A percentile compares a stretch with the other conserved stretches of the same genome.
phyloP scores from a whole-genome alignment of 2,797 vertebrate genomes.

The Natrix natrix region DNA sequence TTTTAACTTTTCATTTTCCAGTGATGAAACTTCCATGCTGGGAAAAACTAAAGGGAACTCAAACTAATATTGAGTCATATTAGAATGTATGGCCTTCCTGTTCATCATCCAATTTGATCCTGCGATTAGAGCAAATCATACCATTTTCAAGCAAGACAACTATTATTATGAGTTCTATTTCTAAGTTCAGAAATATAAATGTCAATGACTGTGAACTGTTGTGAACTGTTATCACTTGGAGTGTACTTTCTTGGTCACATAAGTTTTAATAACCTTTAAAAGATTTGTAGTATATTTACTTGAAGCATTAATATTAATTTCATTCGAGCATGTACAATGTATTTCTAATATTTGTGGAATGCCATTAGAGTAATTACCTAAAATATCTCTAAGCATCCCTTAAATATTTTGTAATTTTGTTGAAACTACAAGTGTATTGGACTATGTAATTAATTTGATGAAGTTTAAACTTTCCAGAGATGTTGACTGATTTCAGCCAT shows the following conservation, averaged over 20 bases:
- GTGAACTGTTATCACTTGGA: not conserved
- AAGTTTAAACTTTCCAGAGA: constrained; percentile 60
- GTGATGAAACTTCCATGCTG: not conserved
- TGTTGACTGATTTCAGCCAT: constrained; percentile 63
- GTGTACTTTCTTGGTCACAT: constrained; percentile 20
- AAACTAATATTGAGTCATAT: not conserved
- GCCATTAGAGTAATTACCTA: constrained; percentile 56
- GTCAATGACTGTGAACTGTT: not conserved
- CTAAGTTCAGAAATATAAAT: not conserved
- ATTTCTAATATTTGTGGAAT: constrained; percentile 48
- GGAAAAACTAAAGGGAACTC: not conserved
- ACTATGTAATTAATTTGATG: constrained; percentile 65
- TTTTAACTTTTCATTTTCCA: not conserved
- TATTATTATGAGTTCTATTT: not conserved
- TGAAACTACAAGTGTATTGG: constrained; percentile 57
- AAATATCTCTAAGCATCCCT: constrained; percentile 50
- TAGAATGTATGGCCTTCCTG: not conserved
- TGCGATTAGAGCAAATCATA: not conserved
- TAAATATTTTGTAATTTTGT: constrained; percentile 56
- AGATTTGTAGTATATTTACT: constrained; percentile 25
- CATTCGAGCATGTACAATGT: constrained; percentile 29
- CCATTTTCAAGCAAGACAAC: not conserved
- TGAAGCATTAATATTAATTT: constrained; percentile 46
- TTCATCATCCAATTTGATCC: not conserved
- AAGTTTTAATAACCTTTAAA: constrained; percentile 36